Evolutionary conservation across 2,888 invertebrate species (phyloP), one percentile per base, ranked within the genome.

Genomic region (Melikaiella ostensackeni): DNA sequence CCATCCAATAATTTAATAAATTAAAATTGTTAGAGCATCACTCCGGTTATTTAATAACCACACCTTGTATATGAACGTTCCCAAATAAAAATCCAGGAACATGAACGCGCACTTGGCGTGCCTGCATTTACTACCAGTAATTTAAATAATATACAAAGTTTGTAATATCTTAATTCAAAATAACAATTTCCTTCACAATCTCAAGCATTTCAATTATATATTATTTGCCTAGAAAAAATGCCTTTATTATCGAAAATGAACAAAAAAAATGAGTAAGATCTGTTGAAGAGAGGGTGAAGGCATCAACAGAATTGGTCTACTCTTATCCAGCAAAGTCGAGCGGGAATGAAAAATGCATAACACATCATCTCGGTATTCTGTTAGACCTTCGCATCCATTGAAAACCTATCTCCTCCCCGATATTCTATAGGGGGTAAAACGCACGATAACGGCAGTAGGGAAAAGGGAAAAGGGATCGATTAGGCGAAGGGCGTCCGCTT

Each of bases 321-420:
- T n/a, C 9, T 8, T 55, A 42, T 42, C 46, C 16, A 24, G 27
- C 8, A 0, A 70, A 70, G 30, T 50, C 16, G n/a, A n/a, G 70
- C 30, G n/a, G 46, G n/a, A 70, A 70, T 70, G 75, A 80, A 79
- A 74, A 76, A 81, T 81, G 80, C 79, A 81, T 81, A 80, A 81
- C 81, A 81, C 77, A 81, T 83, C 80, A 79, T 77, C 74, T 76
- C 73, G 77, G 74, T 77, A 78, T 81, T 76, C 76, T 38, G 74
- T 30, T 77, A 75, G 70, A 70, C 33, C n/a, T 74, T 46, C 77
- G 50, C 57, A 21, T 75, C 50, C 70, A 70, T 70, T 75, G 75
- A 64, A 77, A 74, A 77, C 30, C 57, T 74, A 64, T 59, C 59
- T 42, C 42, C n/a, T 13, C 33, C n/a, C 24, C 27, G 38, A 38